Base-by-base conservation (phyloP, 1,140 invertebrate genomes). In the Stegodyphus mimosarum region DNA sequence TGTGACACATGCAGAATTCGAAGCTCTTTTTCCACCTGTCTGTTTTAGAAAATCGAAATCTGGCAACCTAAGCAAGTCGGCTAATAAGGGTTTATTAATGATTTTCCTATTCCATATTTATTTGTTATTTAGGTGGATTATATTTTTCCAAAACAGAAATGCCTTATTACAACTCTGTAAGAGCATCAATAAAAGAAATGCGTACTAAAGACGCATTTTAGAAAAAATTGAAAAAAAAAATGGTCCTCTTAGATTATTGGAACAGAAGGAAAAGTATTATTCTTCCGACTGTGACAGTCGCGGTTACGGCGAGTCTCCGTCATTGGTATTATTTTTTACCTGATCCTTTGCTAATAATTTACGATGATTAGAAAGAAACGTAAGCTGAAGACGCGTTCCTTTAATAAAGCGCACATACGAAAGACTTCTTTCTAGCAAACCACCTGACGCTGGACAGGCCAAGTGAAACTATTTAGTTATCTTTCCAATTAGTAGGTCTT, bases 101-200 rank as follows among this genome's bases (percentile, higher is more conserved):
- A 71, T 71, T 71, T 64, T 80, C 63, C 67, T 53, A 69, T 80
- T 80, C 78, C 50, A 80, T 80, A 80, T 80, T 80, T 70, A 80
- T 67, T 80, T 71, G 78, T 80, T 71, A 80, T 80, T 80, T 80
- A 71, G 67, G 78, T 5, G 78, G 78, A 70, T 80, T 80, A 80
- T 78, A 52, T 69, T 33, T 18, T 53, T 17, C n/a, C n/a, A 33
- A 64, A 64, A 76, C 48, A 76, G 55, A 18, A 76, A 76, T 78
- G 49, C 66, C 76, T 78, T 78, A 67, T 78, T 78, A 67, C 69
- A 49, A 71, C 18, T 53, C 67, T 18, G 51, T 80, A 80, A 80
- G 78, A 80, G 67, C 52, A 70, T 80, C 71, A 80, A 71, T 80
- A 80, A 80, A 71, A 80, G 53, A 55, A 71, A 80, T 49, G 11